phyloP scores from a whole-genome alignment of 2,797 vertebrate genomes.

The Platyrinchus mystaceus region DNA sequence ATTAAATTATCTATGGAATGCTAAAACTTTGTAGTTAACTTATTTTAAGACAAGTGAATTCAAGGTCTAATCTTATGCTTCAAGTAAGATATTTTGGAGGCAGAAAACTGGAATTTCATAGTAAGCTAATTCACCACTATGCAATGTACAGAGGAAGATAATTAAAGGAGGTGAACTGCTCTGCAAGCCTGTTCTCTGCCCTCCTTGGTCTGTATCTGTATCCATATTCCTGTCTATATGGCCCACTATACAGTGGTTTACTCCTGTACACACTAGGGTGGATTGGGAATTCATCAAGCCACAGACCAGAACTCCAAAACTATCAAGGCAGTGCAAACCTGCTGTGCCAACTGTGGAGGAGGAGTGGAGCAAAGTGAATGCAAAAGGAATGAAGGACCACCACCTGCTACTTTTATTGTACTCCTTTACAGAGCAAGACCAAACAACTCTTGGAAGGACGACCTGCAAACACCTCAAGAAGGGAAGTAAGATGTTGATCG shows the following conservation, averaged over 20 bases:
- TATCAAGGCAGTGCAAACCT: background rate
- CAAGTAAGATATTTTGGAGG: background rate
- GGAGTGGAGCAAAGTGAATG: background rate
- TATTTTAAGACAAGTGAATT: background rate
- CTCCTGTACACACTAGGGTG: rapidly evolving
- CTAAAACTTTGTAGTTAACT: background rate
- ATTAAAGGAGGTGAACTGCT: background rate
- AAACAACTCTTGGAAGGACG: background rate
- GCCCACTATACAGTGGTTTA: background rate
- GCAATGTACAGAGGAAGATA: background rate
- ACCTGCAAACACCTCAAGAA: background rate
- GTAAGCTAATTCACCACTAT: background rate
- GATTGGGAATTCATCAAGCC: background rate
- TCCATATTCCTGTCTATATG: background rate
- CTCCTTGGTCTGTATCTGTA: background rate
- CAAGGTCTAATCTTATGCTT: background rate
- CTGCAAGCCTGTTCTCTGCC: background rate
- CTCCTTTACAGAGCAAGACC: background rate
- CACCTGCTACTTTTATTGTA: background rate
- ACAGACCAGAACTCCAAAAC: background rate
- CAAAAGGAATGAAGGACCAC: background rate
- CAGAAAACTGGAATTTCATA: background rate
- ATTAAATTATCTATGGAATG: background rate
- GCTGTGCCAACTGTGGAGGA: background rate
- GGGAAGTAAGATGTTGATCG: background rate